phyloP scores from a whole-genome alignment of 35 echinoderm and acorn worm genomes.

The Ptychodera flava region DNA sequence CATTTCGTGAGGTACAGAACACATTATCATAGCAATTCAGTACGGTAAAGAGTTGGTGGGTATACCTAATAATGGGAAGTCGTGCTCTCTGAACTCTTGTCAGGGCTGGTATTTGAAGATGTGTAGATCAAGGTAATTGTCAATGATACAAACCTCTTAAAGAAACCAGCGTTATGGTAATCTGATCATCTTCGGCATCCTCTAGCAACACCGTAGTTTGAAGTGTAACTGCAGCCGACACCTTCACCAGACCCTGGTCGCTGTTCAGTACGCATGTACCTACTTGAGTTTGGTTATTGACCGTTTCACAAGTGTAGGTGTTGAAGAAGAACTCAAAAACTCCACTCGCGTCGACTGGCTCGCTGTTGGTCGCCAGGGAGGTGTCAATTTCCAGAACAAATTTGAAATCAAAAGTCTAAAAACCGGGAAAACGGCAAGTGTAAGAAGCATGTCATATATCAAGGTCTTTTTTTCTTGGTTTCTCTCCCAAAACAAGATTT shows the following conservation, averaged over 20 bases:
- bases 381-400: conserved; percentile 58
- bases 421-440: neutral
- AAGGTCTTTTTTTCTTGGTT: too few species aligned
- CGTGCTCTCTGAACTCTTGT: too few species aligned
- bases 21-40: too few species aligned
- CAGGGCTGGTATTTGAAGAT: too few species aligned
- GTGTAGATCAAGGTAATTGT: too few species aligned
- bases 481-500: too few species aligned
- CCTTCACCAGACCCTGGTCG: conserved; percentile 18
- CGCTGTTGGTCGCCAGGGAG: conserved; percentile 10
- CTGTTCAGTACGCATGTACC: conserved; percentile 3
- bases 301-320: conserved; percentile 29
- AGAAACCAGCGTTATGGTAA: conserved; percentile 55
- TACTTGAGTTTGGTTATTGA: conserved; percentile 20
- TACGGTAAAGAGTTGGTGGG: too few species aligned
- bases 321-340: conserved; percentile 56
- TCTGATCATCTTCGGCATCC: conserved; percentile 63
- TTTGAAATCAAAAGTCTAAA: conserved; percentile 64
- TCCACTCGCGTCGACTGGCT: conserved; percentile 66
- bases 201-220: conserved; percentile 61
- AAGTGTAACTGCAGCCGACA: conserved; percentile 63
- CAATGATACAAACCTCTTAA: too few species aligned
- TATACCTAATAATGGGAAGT: too few species aligned
- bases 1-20: too few species aligned
- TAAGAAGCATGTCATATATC: too few species aligned